Evolutionary conservation across 2,797 vertebrate genomes (phyloP), one percentile per base, ranked within the genome.

Genomic region (Amblyraja radiata): DNA sequence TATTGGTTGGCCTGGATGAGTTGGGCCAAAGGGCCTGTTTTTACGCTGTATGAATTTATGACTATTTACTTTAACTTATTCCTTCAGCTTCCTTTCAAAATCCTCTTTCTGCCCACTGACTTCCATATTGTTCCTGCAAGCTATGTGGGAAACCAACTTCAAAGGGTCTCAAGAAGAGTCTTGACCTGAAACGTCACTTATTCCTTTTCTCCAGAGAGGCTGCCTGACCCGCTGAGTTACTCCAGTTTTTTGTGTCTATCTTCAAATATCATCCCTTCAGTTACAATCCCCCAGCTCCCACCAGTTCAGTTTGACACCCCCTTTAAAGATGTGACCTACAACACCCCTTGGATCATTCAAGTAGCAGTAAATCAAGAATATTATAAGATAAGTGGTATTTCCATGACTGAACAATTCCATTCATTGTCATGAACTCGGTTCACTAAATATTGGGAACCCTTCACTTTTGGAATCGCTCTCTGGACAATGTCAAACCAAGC

Each of bases 401-500:
- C n/a, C 32, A 63, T 68, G 61, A 65, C 84, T 88, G 61, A 88
- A 18, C n/a, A 18, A 8, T 36, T 23, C 84, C 36, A 88, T n/a
- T 63, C 6, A 63, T 86, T 14, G 63, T n/a, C 16, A 61, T 65
- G 21, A 68, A 68, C 61, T 36, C 63, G 36, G n/a, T 32, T 88
- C 8, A 65, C 84, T 74, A 91, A 91, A 46, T 36, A 91, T 25
- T 91, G 21, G 4, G 23, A 74, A 39, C 94, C 95, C 94, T 46
- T 88, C 94, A 95, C 96, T 96, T 96, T 96, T 96, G 93, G 96
- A 95, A 97, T 97, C 95, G 94, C 95, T 73, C 77, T 94, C 94
- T 95, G 93, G 95, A 95, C 94, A 94, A 96, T 96, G 95, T 96
- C 95, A 96, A 96, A 96, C 96, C 96, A 96, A 96, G 95, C 0